Evolutionary conservation across 2,113 vertebrate genomes (phyloP).

Genomic region (Cebus imitator): DNA sequence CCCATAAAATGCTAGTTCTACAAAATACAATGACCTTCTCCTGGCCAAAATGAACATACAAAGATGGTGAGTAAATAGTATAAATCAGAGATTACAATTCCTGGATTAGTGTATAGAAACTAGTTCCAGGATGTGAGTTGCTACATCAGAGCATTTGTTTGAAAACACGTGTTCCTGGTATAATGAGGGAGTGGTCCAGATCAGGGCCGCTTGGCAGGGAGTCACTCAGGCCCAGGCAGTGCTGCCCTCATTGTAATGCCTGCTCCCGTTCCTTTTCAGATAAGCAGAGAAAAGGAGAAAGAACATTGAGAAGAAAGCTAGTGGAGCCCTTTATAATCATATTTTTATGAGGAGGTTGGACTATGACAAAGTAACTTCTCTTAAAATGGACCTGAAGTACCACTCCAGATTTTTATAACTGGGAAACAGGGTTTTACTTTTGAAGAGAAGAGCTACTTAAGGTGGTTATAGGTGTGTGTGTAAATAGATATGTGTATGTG

Average conservation of each 20-base stretch:
- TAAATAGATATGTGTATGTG: no score
- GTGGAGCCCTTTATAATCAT: background rate
- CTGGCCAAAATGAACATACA: background rate
- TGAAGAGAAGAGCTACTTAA: background rate
- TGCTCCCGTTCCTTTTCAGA: background rate
- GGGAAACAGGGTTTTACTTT: background rate
- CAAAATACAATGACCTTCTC: background rate
- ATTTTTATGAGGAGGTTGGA: background rate
- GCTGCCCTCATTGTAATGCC: background rate
- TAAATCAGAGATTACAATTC: background rate
- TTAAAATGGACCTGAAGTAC: background rate
- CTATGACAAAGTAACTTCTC: background rate
- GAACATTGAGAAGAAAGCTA: background rate
- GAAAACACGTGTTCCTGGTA: conserved; percentile 38
- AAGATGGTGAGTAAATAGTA: background rate
- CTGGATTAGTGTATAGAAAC: background rate
- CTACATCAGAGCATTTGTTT: background rate
- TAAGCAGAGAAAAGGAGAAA: background rate
- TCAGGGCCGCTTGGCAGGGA: background rate
- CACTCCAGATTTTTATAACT: background rate
- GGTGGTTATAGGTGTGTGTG: background rate
- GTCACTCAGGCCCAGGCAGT: background rate
- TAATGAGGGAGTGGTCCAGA: background rate
- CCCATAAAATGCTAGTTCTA: background rate
- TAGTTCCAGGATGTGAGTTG: conserved; percentile 23